phyloP scores from a whole-genome alignment of 2,113 vertebrate species.

The Pelusios castaneus region DNA sequence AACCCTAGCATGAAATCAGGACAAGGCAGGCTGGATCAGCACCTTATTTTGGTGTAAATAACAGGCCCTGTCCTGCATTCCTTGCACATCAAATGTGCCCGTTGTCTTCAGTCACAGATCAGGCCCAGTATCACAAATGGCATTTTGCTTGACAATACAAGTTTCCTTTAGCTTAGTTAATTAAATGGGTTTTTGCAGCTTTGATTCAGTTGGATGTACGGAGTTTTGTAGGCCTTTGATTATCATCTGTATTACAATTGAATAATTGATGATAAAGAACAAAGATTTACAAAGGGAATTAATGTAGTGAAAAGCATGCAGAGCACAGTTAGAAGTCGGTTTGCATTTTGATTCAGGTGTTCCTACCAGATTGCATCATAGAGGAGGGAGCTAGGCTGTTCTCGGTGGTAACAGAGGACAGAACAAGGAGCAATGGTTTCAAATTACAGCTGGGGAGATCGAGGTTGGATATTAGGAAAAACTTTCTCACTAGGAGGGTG shows the following conservation, averaged over 20 bases:
- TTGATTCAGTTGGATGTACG: not conserved
- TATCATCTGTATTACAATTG: slow-evolving; percentile 5
- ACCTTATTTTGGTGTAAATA: not conserved
- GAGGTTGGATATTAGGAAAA: too few relatives aligned
- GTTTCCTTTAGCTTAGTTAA: slow-evolving; percentile 34
- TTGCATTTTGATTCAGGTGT: not conserved
- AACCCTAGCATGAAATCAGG: not conserved
- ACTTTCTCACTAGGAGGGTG: too few relatives aligned
- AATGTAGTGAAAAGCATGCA: not conserved
- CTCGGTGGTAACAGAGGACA: too few relatives aligned
- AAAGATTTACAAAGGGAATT: slow-evolving; percentile 24
- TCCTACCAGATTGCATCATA: rapidly evolving
- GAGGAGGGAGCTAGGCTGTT: too few relatives aligned
- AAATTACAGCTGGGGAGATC: too few relatives aligned
- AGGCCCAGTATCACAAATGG: not conserved
- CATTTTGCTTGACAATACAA: slow-evolving; percentile 3
- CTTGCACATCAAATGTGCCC: not conserved
- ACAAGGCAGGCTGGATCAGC: not conserved
- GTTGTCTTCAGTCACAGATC: not conserved
- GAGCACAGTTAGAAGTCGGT: not conserved
- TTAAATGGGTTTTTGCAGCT: slow-evolving; percentile 42
- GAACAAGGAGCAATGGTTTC: too few relatives aligned
- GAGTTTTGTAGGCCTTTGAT: slow-evolving; percentile 34
- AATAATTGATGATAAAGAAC: slow-evolving; percentile 51
- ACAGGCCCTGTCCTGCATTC: not conserved